These are phyloP conservation scores for Clarias pachynema DNA, from an alignment of 2,797 vertebrate species.

Conservation along the genomic window DNA sequence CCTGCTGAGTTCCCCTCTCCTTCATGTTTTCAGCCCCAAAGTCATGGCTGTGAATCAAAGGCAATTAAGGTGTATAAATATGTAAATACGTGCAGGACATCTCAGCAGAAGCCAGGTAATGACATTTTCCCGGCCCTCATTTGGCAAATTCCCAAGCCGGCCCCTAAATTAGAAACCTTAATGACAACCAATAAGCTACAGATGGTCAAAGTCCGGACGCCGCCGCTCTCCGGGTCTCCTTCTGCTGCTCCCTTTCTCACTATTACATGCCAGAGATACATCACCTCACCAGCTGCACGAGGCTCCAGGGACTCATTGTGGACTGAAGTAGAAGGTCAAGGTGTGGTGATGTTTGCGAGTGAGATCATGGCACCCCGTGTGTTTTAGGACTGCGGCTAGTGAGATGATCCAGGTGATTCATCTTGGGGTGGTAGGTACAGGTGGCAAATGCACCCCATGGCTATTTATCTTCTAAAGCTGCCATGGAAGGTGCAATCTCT, in stretches of 20 bases:
- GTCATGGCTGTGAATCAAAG: conserved; percentile 75
- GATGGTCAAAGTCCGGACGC: conserved; percentile 80
- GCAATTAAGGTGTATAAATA: conserved; percentile 82
- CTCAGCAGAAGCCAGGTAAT: conserved; percentile 73
- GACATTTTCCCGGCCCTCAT: conserved; percentile 78
- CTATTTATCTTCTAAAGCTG: conserved; percentile 73
- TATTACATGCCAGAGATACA: conserved; percentile 67
- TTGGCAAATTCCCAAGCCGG: conserved; percentile 80
- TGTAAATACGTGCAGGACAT: conserved; percentile 79
- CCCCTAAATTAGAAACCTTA: conserved; percentile 82
- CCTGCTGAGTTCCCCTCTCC: conserved; percentile 29
- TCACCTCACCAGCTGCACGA: conserved; percentile 74
- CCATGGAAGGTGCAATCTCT: conserved; percentile 58
- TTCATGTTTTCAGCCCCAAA: conserved; percentile 68
- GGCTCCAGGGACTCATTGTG: conserved; percentile 73
- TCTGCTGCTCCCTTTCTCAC: conserved; percentile 66
- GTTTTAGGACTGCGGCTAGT: conserved; percentile 49
- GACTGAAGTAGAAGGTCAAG: conserved; percentile 77
- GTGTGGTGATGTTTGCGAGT: conserved; percentile 66
- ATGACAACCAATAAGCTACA: conserved; percentile 81
- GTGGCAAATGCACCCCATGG: conserved; percentile 57
- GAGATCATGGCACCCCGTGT: conserved; percentile 50
- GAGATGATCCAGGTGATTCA: conserved; percentile 73
- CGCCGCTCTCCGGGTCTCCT: conserved; percentile 70
- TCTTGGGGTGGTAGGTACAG: conserved; percentile 66